These are phyloP conservation scores for Cantharis lateralis DNA, from an alignment of 2,888 invertebrate genomes.

Conservation along the genomic window DNA sequence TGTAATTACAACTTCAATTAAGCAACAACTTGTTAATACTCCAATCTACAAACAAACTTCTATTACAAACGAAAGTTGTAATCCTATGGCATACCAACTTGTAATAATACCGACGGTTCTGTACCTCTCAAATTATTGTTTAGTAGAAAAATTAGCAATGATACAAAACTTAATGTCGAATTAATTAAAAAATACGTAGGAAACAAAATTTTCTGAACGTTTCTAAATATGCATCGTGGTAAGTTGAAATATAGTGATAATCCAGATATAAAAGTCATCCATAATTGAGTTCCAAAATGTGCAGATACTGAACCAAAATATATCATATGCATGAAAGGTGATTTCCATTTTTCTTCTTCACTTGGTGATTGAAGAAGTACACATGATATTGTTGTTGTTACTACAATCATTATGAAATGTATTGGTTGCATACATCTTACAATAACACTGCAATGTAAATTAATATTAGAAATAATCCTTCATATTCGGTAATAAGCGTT, in stretches of 20 bases:
- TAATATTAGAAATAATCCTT: not conserved
- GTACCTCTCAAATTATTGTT: constrained; percentile 61
- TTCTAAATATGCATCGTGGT: constrained; percentile 85
- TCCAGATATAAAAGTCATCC: constrained; percentile 93
- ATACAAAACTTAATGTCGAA: constrained; percentile 72
- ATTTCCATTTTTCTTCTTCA: constrained; percentile 46
- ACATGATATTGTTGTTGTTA: constrained; percentile 60
- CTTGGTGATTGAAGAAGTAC: constrained; percentile 55
- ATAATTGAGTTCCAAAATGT: constrained; percentile 86
- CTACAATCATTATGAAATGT: constrained; percentile 73
- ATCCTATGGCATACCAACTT: constrained; percentile 52
- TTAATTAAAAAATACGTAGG: constrained; percentile 86
- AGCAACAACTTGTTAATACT: constrained; percentile 68
- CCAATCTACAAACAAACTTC: constrained; percentile 62
- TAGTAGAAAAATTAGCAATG: constrained; percentile 71
- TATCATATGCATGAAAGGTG: constrained; percentile 63
- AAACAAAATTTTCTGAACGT: constrained; percentile 84
- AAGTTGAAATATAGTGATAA: constrained; percentile 83
- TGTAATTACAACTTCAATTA: constrained; percentile 76
- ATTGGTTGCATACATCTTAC: constrained; percentile 74
- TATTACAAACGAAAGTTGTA: not conserved
- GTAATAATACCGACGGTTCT: constrained; percentile 59
- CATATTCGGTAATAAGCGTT: too few species aligned
- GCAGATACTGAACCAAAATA: constrained; percentile 80
- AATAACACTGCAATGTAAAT: not conserved